Evolutionary conservation across 1,140 invertebrate genomes (phyloP).

Genomic region (Rhyacophila brunnea): DNA sequence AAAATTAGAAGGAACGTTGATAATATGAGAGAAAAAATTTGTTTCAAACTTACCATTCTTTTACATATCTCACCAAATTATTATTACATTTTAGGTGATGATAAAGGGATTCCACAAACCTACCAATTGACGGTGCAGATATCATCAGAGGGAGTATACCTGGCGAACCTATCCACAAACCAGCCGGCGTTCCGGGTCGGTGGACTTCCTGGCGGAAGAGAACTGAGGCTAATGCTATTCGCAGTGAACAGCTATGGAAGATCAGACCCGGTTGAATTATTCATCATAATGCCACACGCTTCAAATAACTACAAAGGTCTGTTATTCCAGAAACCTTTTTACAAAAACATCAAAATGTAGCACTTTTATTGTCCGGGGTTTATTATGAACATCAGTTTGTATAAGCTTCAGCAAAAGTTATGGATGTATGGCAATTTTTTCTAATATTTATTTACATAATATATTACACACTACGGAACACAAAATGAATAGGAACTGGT

Average conservation of each 20-base stretch:
- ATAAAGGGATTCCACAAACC: slow-evolving; percentile 79
- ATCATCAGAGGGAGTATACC: slow-evolving; percentile 43
- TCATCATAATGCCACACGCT: slow-evolving; percentile 31
- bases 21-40: no score
- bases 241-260: slow-evolving; percentile 63
- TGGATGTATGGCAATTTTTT: no score
- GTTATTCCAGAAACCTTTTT: background rate
- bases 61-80: no score
- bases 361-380: no score
- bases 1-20: no score
- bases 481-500: no score
- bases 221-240: slow-evolving; percentile 56
- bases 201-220: slow-evolving; percentile 52
- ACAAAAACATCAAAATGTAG: no score
- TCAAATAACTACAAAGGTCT: slow-evolving; percentile 27
- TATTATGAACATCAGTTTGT: no score
- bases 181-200: slow-evolving; percentile 54
- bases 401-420: no score
- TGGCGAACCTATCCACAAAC: slow-evolving; percentile 51
- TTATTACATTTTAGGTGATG: slow-evolving; percentile 43
- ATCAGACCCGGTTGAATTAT: slow-evolving; percentile 45
- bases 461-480: no score
- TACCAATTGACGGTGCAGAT: slow-evolving; percentile 74
- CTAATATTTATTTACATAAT: no score
- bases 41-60: no score